These are phyloP conservation scores for Scaptomyza pallida DNA, from an alignment of 1,140 invertebrate genomes.

Conservation along the genomic window DNA sequence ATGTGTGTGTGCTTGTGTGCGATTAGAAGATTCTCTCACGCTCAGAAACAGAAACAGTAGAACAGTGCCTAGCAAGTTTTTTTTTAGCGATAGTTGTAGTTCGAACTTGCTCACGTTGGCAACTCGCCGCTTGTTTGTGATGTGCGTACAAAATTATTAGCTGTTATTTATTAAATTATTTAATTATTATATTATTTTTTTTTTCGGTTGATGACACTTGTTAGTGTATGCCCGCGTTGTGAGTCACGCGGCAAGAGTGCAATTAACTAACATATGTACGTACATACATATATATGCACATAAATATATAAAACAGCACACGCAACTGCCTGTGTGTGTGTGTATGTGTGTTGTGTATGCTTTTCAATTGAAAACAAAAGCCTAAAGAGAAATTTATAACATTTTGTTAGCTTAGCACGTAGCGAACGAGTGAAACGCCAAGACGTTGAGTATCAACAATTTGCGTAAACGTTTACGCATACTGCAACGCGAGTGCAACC, in stretches of 20 bases:
- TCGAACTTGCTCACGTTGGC: slow-evolving; percentile 49
- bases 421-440: slow-evolving; percentile 35
- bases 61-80: slow-evolving; percentile 38
- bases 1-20: slow-evolving; percentile 21
- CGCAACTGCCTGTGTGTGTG: slow-evolving; percentile 9
- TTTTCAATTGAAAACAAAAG: slow-evolving; percentile 23
- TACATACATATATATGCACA: slow-evolving; percentile 5
- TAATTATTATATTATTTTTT: slow-evolving; percentile 29
- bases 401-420: slow-evolving; percentile 43
- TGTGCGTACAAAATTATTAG: slow-evolving; percentile 32
- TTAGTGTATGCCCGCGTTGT: slow-evolving; percentile 31
- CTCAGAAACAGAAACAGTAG: slow-evolving; percentile 34
- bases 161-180: slow-evolving; percentile 45
- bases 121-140: slow-evolving; percentile 34
- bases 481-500: slow-evolving; percentile 36
- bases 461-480: slow-evolving; percentile 48
- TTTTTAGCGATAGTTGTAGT: slow-evolving; percentile 52
- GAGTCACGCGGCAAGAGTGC: slow-evolving; percentile 44
- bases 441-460: slow-evolving; percentile 42
- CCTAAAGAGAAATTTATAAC: slow-evolving; percentile 31
- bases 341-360: slow-evolving; percentile 10
- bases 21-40: slow-evolving; percentile 59
- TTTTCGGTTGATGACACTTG: slow-evolving; percentile 46
- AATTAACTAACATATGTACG: slow-evolving; percentile 16
- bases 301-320: too few relatives aligned